phyloP scores from a whole-genome alignment of 2,888 invertebrate species.

The Hirudinaria manillensis region DNA sequence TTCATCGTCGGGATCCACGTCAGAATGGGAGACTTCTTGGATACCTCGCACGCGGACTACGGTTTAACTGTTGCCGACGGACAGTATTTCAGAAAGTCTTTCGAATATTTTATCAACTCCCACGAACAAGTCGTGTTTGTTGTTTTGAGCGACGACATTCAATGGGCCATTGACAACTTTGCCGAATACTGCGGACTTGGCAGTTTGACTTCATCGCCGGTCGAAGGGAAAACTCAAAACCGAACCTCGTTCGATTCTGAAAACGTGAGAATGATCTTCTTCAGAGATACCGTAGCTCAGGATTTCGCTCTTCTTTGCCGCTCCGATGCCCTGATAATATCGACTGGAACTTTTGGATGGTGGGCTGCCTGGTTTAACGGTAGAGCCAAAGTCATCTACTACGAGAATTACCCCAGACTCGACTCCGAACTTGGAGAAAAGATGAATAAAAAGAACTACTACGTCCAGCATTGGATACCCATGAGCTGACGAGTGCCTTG shows the following conservation, averaged over 20 bases:
- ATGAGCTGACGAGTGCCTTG: not conserved
- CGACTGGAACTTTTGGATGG: constrained; percentile 22
- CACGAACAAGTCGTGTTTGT: not conserved
- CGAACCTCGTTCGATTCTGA: not conserved
- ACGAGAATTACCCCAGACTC: not conserved
- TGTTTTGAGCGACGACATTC: constrained; percentile 13
- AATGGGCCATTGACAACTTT: not conserved
- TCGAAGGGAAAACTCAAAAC: too few species aligned
- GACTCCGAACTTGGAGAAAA: not conserved
- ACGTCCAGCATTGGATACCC: constrained; percentile 5
- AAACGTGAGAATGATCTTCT: constrained; percentile 9
- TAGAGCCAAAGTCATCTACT: not conserved
- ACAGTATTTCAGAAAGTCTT: constrained; percentile 5
- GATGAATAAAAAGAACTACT: not conserved
- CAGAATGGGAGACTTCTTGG: constrained; percentile 23
- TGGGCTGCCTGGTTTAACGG: constrained; percentile 22
- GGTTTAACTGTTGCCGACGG: constrained; percentile 11
- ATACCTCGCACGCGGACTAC: not conserved
- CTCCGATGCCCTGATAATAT: constrained; percentile 11
- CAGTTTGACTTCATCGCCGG: too few species aligned
- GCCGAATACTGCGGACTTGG: not conserved
- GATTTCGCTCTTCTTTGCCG: constrained; percentile 20
- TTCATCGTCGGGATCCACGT: not conserved
- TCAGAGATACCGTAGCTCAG: not conserved
- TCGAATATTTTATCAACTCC: not conserved